Base-by-base conservation (phyloP, 2,888 invertebrate genomes). In the Diplolepis rosae region DNA sequence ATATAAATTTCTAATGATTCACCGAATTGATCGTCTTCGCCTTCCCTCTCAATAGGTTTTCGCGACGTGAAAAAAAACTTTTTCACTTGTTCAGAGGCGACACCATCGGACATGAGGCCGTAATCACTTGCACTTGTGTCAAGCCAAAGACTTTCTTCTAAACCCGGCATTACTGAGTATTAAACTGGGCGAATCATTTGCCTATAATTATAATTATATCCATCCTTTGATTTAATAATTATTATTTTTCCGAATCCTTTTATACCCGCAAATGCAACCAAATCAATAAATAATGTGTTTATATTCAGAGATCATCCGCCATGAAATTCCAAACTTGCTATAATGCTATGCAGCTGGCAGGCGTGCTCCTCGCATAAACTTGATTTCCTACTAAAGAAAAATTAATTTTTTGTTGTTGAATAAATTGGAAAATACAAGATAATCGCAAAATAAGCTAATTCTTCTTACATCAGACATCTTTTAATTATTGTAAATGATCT, bases 31-130 rank as follows among this genome's bases (percentile, higher is more conserved):
- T 77, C 77, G 69, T 73, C 71, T 68, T 73, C 72, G 15, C 52
- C 11, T 72, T 67, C 71, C n/a, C 88, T 91, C 91, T 77, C 84
- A n/a, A n/a, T 89, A 22, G 90, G 90, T 84, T 90, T 91, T 85
- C 92, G 92, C 74, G 94, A 94, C 74, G 93, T 92, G 90, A 96
- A 96, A 79, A 95, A 92, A 89, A 95, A 96, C 89, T 94, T 95
- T 90, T 95, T 95, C 87, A 95, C 90, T 89, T 95, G 94, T 85
- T 93, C 93, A 70, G 91, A 85, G 75, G 86, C 89, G 80, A 90
- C 88, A 82, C 91, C 91, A 91, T 92, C 92, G 90, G 92, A 91
- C 92, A 92, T 92, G 90, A 90, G 90, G 86, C 84, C 84, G 84
- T 81, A 83, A 81, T 83, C 85, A 73, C 83, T 83, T 82, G 83